phyloP scores from a whole-genome alignment of 2,113 vertebrate species.

The Willisornis vidua region DNA sequence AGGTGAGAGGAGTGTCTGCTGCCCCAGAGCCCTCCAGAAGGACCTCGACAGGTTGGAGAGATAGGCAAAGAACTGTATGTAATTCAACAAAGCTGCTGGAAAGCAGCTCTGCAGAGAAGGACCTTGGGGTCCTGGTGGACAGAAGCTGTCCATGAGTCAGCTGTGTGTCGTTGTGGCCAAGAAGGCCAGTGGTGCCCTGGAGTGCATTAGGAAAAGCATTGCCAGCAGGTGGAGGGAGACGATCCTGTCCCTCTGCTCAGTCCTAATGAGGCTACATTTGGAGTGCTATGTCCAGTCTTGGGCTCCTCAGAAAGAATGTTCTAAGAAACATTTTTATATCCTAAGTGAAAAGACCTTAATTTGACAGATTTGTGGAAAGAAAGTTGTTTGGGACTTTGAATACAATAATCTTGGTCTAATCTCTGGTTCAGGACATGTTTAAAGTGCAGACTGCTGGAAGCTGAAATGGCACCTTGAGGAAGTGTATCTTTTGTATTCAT shows the following conservation, averaged over 20 bases:
- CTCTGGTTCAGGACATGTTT: background rate
- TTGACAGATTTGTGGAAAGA: background rate
- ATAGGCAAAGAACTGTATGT: background rate
- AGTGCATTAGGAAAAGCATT: too few relatives aligned
- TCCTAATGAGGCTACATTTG: background rate
- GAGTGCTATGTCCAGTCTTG: background rate
- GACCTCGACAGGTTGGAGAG: fast-evolving
- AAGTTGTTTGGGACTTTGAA: background rate
- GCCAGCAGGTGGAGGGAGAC: fast-evolving
- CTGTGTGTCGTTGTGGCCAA: background rate
- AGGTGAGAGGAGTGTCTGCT: fast-evolving
- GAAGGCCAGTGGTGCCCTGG: background rate
- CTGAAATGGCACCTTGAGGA: background rate
- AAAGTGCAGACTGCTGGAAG: background rate
- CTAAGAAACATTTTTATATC: background rate
- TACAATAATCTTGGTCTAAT: background rate
- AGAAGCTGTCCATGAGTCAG: background rate
- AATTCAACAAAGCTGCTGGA: background rate
- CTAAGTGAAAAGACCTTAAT: background rate
- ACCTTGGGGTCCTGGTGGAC: background rate
- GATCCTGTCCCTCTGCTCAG: background rate
- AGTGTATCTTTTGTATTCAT: background rate
- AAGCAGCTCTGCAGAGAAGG: background rate
- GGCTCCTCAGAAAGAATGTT: background rate
- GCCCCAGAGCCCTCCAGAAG: background rate